These are phyloP conservation scores for Caracal caracal DNA, from an alignment of 2,113 vertebrate genomes.

Conservation along the genomic window DNA sequence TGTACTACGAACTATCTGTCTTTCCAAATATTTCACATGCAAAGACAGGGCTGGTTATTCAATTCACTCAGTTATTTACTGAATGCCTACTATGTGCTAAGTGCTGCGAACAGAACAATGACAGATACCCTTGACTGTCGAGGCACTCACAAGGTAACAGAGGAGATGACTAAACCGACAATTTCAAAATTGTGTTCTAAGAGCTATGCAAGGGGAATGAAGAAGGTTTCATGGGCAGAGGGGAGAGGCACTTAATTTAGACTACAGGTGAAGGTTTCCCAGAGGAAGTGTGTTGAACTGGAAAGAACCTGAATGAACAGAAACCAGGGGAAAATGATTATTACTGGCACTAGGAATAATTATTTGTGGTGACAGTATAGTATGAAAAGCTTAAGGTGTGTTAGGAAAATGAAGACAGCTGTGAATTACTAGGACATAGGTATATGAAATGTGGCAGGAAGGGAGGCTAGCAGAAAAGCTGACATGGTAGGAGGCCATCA, in stretches of 20 bases:
- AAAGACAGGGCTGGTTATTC: background rate
- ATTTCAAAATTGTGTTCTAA: background rate
- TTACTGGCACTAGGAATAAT: background rate
- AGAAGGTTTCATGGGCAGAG: background rate
- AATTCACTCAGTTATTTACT: conserved; percentile 44
- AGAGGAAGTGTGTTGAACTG: background rate
- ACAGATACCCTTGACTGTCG: background rate
- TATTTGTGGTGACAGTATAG: background rate
- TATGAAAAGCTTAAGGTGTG: background rate
- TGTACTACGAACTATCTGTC: background rate
- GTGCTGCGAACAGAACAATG: background rate
- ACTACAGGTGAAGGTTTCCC: background rate
- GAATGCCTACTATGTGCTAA: background rate
- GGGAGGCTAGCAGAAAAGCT: background rate
- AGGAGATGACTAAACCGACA: background rate
- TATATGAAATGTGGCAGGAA: background rate
- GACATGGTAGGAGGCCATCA: background rate
- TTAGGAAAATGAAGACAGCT: conserved; percentile 15
- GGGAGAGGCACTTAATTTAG: background rate
- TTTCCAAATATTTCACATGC: conserved; percentile 17
- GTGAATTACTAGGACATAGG: background rate
- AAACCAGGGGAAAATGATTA: background rate
- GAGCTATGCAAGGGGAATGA: background rate
- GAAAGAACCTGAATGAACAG: background rate
- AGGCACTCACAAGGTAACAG: background rate